A percentile compares a stretch with the other conserved stretches of the same genome.
Conservation (phyloP, 2,113 vertebrate species). For the Hystrix brachyura region DNA sequence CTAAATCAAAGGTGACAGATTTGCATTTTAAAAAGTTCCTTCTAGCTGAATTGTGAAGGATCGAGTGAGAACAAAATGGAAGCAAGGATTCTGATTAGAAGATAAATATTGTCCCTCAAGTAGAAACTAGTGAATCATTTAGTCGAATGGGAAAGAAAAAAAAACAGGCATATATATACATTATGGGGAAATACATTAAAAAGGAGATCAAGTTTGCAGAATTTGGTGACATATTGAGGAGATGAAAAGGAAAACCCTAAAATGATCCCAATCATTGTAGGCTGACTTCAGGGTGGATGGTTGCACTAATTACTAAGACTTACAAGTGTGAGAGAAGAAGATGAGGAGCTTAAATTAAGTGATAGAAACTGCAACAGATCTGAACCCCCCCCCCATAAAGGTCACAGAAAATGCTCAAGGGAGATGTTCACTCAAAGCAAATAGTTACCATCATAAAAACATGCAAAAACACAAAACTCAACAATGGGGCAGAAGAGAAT, state of each 20-base stretch:
- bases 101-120: not conserved
- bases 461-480: not conserved
- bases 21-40: constrained; percentile 25
- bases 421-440: not conserved
- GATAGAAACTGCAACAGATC: not conserved
- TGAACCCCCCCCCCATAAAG: not conserved
- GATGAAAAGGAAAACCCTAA: not conserved
- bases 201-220: not conserved
- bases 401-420: too few relatives aligned
- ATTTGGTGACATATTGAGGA: not conserved
- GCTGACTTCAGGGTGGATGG: not conserved
- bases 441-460: not conserved
- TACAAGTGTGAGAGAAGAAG: not conserved
- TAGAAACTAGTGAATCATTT: not conserved
- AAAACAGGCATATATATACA: not conserved
- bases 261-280: not conserved
- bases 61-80: not conserved
- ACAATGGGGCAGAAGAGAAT: too few relatives aligned
- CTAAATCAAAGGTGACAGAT: constrained; percentile 5
- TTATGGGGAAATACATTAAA: not conserved
- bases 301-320: not conserved
- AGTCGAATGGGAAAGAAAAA: not conserved
- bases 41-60: not conserved
- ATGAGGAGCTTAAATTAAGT: not conserved
- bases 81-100: not conserved